Evolutionary conservation across 1,140 invertebrate species (phyloP).

Genomic region (Sipha flava): DNA sequence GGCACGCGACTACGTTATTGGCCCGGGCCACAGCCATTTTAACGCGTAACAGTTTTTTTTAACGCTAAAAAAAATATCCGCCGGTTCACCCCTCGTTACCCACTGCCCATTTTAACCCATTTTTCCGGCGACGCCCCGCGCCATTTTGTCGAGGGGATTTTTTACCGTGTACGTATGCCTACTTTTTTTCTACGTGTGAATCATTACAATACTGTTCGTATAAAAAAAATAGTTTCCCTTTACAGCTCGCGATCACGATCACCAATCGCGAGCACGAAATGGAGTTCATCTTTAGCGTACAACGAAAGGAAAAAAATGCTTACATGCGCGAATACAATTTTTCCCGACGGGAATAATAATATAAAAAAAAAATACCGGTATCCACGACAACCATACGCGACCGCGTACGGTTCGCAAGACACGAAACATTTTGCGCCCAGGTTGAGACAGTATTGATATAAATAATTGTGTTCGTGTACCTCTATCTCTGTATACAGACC

Average conservation of each 20-base stretch:
- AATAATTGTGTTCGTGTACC: no score
- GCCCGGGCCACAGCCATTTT: conserved; percentile 13
- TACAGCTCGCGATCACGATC: no score
- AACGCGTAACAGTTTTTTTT: background rate
- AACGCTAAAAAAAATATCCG: conserved; percentile 6
- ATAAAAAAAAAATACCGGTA: background rate
- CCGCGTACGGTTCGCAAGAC: no score
- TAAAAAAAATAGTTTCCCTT: background rate
- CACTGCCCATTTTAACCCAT: conserved; percentile 1
- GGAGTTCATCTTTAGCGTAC: background rate
- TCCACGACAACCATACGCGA: no score
- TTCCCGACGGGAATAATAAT: background rate
- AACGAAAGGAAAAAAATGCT: background rate
- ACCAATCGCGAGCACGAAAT: background rate
- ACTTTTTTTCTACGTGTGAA: background rate
- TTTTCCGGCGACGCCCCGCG: background rate
- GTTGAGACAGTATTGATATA: no score
- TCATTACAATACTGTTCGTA: background rate
- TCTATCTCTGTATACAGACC: no score
- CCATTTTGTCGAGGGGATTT: conserved; percentile 27
- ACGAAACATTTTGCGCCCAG: no score
- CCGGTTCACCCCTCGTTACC: background rate
- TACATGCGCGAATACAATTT: background rate
- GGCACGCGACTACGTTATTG: background rate
- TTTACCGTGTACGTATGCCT: background rate